A percentile compares a stretch with the other conserved stretches of the same genome.
Conservation (phyloP, 2,888 invertebrate species). For the Orthonychiurus folsomi region DNA sequence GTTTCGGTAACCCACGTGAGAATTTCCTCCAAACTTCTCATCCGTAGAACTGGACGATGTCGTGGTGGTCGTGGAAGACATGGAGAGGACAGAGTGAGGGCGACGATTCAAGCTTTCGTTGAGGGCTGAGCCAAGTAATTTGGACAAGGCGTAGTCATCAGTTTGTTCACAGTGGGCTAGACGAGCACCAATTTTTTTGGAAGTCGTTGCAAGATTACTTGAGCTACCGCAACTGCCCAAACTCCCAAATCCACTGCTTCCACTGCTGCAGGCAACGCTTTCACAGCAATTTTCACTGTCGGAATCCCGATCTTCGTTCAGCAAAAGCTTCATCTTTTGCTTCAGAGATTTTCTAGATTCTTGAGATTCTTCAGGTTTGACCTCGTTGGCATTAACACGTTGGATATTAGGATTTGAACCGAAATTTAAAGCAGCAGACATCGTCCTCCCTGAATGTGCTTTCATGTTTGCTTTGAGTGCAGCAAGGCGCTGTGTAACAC, state of each 20-base stretch:
- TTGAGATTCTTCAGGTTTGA: neutral
- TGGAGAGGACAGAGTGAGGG: constrained; percentile 50
- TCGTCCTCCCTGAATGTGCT: constrained; percentile 11
- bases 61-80: constrained; percentile 48
- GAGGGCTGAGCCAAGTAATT: constrained; percentile 52
- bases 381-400: neutral
- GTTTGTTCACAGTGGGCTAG: constrained; percentile 54
- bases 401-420: neutral
- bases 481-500: constrained; percentile 40
- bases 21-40: constrained; percentile 22
- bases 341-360: constrained; percentile 42
- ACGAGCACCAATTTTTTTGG: constrained; percentile 51
- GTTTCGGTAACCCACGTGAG: neutral
- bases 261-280: constrained; percentile 36
- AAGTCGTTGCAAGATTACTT: constrained; percentile 30
- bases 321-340: constrained; percentile 42
- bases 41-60: constrained; percentile 41
- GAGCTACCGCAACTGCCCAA: constrained; percentile 35
- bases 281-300: constrained; percentile 39
- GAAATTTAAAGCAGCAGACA: neutral
- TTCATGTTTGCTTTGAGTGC: constrained; percentile 37
- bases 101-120: constrained; percentile 40
- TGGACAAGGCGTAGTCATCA: constrained; percentile 75
- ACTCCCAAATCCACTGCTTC: constrained; percentile 39
- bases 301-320: constrained; percentile 40